Percentiles rank a stretch among this genome's conserved stretches.
Evolutionary conservation across 2,797 vertebrate species (phyloP).

Genomic region (Sarcophilus harrisii): DNA sequence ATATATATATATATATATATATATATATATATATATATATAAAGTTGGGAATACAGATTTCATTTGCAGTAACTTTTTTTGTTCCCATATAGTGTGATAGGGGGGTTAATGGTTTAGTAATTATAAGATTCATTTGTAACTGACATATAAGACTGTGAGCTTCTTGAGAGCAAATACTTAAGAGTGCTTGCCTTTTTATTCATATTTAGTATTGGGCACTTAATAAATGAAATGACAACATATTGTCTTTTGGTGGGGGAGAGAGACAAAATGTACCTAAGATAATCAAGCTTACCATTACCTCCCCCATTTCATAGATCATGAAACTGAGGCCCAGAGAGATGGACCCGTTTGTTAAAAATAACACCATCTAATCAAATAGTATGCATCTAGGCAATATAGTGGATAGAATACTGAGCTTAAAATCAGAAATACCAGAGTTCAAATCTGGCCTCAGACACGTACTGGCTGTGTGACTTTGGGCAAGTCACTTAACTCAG

Average conservation of each 20-base stretch:
- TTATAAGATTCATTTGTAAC: not conserved
- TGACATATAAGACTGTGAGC: not conserved
- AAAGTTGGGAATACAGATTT: not conserved
- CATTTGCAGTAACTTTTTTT: not conserved
- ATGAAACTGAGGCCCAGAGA: not conserved
- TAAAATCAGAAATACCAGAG: not conserved
- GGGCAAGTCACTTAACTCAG: not conserved
- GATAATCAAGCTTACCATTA: not conserved
- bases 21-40: not conserved
- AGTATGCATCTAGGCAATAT: not conserved
- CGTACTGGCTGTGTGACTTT: not conserved
- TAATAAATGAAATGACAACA: not conserved
- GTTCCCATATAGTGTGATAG: not conserved
- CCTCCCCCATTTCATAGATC: not conserved
- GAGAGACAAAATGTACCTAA: not conserved
- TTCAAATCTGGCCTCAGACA: not conserved
- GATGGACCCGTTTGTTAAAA: not conserved
- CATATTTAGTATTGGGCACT: not conserved
- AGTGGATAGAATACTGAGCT: no score
- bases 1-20: no score
- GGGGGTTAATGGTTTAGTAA: not conserved
- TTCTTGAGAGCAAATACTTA: not conserved
- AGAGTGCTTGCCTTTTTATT: not conserved
- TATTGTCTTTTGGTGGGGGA: no score
- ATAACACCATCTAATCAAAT: not conserved